Evolutionary conservation across 2,113 vertebrate genomes (phyloP), one percentile per base, ranked within the genome.

Genomic region (Odobenus rosmarus): DNA sequence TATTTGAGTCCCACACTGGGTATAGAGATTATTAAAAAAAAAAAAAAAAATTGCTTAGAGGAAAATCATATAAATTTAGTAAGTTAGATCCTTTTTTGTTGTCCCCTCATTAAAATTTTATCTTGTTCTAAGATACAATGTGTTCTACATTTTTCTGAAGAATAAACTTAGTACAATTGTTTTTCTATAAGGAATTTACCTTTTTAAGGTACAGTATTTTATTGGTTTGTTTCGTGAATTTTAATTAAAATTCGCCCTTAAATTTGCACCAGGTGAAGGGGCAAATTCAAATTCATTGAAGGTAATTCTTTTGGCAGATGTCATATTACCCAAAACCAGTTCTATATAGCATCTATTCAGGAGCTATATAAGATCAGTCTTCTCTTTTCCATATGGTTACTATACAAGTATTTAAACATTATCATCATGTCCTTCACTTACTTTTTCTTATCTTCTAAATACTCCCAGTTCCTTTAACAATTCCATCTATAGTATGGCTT

Each of bases 221-320:
- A 77, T 57, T 95, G 33, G 31, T 55, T 96, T 55, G 13, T 61
- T 93, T 95, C 80, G 36, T 89, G 62, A 93, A 94, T 83, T 96
- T 96, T 88, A 95, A 85, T 91, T 86, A 84, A 90, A 87, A 84
- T 84, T 19, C 24, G 19, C 3, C 49, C 59, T 71, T 95, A 87
- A 89, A 53, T 95, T 95, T 86, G 10, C 8, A 51, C 9, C 76
- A 16, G 19, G 21, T 80, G 10, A 93, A 59, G 46, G 33, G 62
- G 7, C 5, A 95, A 51, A 33, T 80, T 53, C n/a, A 92, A 39
- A 61, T 79, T 42, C 36, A 13, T 31, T 51, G 59, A 39, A 14
- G 71, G 4, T 89, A 69, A 16, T 61, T 79, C 36, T 76, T 85
- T 1, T 79, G 61, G 16, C 7, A 87, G 15, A 36, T 88, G 61